These are phyloP conservation scores for Cryptus armator DNA, from an alignment of 2,888 invertebrate species.

Conservation along the genomic window DNA sequence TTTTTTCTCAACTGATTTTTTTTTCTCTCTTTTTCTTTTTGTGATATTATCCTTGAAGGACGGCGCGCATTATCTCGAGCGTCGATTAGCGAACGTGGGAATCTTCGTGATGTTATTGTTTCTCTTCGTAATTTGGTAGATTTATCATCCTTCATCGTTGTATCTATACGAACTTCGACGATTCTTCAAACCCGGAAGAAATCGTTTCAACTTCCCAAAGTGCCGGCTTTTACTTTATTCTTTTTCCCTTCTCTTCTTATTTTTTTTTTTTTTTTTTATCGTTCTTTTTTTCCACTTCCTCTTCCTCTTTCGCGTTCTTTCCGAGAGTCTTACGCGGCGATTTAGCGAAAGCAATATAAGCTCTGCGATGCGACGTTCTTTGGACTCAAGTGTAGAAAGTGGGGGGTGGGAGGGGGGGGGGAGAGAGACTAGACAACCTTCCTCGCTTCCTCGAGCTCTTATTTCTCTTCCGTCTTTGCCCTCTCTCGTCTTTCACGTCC, in stretches of 20 bases:
- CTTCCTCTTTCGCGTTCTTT: conserved; percentile 13
- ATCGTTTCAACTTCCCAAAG: background rate
- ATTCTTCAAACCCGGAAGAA: conserved; percentile 6
- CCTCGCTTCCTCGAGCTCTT: background rate
- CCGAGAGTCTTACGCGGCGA: conserved; percentile 56
- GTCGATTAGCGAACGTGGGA: background rate
- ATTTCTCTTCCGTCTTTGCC: conserved; percentile 5
- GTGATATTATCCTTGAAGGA: background rate
- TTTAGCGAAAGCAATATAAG: conserved; percentile 58
- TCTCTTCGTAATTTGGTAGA: background rate
- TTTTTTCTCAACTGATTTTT: no score
- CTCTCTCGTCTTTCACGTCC: background rate
- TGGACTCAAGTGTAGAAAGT: conserved; percentile 29
- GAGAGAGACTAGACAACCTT: conserved; percentile 21
- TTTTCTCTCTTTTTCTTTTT: no score
- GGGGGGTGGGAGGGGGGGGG: background rate
- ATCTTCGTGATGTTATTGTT: background rate
- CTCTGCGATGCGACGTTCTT: conserved; percentile 38
- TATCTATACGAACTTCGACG: background rate
- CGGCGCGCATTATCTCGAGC: background rate
- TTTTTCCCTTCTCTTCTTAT: conserved; percentile 1
- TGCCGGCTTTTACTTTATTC: background rate
- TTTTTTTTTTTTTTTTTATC: background rate
- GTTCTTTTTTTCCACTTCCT: background rate
- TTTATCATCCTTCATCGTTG: background rate